phyloP scores from a whole-genome alignment of 1,140 invertebrate genomes.

The Argopecten irradians region DNA sequence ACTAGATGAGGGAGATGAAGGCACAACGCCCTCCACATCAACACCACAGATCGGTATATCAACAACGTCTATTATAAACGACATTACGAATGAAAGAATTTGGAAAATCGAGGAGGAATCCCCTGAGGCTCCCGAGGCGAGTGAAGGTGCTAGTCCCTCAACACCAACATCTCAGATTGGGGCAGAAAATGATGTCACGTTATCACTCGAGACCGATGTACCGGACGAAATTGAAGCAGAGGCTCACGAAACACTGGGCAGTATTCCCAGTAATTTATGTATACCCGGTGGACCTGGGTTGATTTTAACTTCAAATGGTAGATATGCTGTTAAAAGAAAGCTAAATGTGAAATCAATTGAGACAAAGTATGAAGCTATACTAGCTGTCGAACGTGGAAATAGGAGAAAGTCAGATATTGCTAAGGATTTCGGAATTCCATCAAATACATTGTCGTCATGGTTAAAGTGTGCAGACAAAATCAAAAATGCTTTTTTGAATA shows the following conservation, averaged over 20 bases:
- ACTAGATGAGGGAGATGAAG: not conserved
- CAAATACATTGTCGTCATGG: conserved; percentile 33
- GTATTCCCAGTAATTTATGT: not conserved
- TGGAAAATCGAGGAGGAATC: not conserved
- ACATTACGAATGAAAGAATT: not conserved
- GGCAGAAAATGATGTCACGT: not conserved
- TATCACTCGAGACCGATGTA: not conserved
- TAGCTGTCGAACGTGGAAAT: conserved; percentile 33
- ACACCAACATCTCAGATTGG: not conserved
- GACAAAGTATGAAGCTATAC: conserved; percentile 38
- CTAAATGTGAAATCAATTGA: conserved; percentile 24
- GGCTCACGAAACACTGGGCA: not conserved
- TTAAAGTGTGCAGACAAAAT: conserved; percentile 32
- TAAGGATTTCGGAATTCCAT: conserved; percentile 22
- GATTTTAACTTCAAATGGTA: not conserved
- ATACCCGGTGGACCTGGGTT: not conserved
- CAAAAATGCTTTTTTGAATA: conserved; percentile 24
- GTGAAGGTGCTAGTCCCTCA: not conserved
- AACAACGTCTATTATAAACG: not conserved
- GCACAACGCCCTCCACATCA: not conserved
- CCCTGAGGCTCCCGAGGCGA: not conserved
- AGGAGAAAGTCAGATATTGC: conserved; percentile 38
- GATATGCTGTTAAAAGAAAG: not conserved
- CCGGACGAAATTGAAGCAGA: not conserved
- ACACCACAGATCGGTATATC: not conserved